Conservation (phyloP, 2,797 vertebrate genomes). For the Peromyscus attwateri region DNA sequence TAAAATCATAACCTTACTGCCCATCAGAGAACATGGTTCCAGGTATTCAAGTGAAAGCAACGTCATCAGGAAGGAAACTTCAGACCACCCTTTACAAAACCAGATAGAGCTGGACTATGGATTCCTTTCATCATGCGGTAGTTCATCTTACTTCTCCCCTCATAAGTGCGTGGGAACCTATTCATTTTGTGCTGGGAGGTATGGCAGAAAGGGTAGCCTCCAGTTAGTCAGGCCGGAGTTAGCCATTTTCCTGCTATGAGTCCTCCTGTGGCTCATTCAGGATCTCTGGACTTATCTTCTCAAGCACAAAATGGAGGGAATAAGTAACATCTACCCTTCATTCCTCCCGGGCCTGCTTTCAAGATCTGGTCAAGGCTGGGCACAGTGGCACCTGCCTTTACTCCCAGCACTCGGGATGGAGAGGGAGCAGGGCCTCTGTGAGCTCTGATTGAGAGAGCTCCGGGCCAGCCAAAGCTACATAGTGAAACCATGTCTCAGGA, state of each 20-base stretch:
- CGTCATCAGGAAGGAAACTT: slow-evolving; percentile 8
- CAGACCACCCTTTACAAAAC: not conserved
- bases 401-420: not conserved
- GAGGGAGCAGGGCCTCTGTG: not conserved
- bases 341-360: not conserved
- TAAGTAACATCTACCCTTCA: not conserved
- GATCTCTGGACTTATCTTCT: not conserved
- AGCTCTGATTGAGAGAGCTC: too few relatives aligned
- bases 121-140: slow-evolving; percentile 1
- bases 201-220: not conserved
- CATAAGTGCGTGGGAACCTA: not conserved
- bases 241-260: not conserved
- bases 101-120: not conserved
- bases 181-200: not conserved
- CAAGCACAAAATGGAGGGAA: not conserved
- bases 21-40: not conserved
- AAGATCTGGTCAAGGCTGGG: not conserved
- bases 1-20: slow-evolving; percentile 26
- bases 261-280: not conserved
- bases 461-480: not conserved
- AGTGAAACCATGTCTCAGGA: not conserved
- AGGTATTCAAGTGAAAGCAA: not conserved
- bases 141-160: slow-evolving; percentile 32
- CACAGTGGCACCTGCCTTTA: not conserved
- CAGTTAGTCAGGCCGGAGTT: not conserved